Base-by-base conservation (phyloP, 1,140 invertebrate species). In the Patella vulgata region DNA sequence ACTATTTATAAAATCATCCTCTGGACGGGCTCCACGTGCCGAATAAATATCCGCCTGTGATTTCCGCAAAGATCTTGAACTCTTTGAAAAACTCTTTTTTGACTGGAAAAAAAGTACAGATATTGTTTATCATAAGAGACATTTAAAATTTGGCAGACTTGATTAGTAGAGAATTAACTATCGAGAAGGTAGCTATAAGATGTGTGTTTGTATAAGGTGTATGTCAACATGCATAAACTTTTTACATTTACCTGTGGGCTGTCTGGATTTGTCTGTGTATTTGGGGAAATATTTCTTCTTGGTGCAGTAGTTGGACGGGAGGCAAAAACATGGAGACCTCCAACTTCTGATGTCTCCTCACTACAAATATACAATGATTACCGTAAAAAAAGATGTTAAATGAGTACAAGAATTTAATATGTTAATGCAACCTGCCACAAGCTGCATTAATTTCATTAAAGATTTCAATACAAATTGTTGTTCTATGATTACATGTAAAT, bases 1-100 rank as follows among this genome's bases (percentile, higher is more conserved):
- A 47, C 58, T 66, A 27, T 67, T 64, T 61, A 73, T 52, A 56
- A 78, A 79, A 51, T 79, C 77, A 47, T 76, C 70, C 28, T 75
- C 77, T 11, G 68, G 72, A 31, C 67, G 61, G 3, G 77, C 70
- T 17, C 77, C 77, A 50, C 74, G 66, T 6, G 66, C 40, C 23
- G 65, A 66, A 5, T 60, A 40, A 21, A 47, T 44, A 19, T 64
- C 68, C 48, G 53, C 53, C 1, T 48, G 40, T 31, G 55, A 55
- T 39, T 23, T 61, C 42, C 51, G 64, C 8, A 47, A 57, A 43
- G 66, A 60, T 3, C 59, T 42, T 4, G 48, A 23, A 42, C 12
- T 43, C 51, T 63, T 68, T 19, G 33, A 4, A 31, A 46, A 30
- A 52, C 51, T 63, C 21, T 62, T 64, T 30, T 25, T 19, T 14